phyloP scores from a whole-genome alignment of 2,888 invertebrate genomes.

The Lamellibrachia satsuma region DNA sequence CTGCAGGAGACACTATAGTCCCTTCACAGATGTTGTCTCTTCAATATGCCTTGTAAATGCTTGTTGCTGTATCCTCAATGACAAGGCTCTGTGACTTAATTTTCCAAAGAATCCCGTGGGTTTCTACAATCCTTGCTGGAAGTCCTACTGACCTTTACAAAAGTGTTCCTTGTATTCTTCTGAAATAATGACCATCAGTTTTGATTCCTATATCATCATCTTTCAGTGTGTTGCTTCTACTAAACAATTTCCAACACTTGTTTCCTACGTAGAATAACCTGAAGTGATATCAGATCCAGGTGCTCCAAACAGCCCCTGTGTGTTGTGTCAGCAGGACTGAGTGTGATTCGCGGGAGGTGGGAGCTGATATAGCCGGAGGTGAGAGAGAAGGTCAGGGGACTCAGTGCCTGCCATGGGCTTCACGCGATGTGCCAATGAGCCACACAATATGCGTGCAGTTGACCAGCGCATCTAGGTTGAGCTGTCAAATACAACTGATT shows the following conservation, averaged over 20 bases:
- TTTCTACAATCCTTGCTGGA: too few species aligned
- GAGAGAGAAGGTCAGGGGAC: background rate
- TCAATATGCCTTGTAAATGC: background rate
- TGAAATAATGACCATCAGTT: too few species aligned
- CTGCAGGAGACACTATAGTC: background rate
- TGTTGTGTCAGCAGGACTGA: background rate
- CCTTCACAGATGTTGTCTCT: background rate
- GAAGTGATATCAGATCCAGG: background rate
- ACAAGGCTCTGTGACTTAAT: background rate
- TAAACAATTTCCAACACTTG: background rate
- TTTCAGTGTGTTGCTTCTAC: background rate
- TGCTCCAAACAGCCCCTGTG: background rate
- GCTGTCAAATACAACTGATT: background rate
- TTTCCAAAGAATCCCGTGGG: background rate
- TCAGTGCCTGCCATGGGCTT: background rate
- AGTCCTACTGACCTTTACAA: too few species aligned
- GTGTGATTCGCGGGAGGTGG: background rate
- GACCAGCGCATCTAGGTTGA: background rate
- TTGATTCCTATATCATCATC: too few species aligned
- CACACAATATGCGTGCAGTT: background rate
- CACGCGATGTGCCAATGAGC: background rate
- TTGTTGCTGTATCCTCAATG: background rate
- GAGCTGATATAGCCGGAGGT: background rate
- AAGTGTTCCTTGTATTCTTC: too few species aligned
- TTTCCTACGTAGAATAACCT: background rate